These are phyloP conservation scores for Shinisaurus crocodilurus DNA, from an alignment of 2,113 vertebrate genomes.

Conservation along the genomic window DNA sequence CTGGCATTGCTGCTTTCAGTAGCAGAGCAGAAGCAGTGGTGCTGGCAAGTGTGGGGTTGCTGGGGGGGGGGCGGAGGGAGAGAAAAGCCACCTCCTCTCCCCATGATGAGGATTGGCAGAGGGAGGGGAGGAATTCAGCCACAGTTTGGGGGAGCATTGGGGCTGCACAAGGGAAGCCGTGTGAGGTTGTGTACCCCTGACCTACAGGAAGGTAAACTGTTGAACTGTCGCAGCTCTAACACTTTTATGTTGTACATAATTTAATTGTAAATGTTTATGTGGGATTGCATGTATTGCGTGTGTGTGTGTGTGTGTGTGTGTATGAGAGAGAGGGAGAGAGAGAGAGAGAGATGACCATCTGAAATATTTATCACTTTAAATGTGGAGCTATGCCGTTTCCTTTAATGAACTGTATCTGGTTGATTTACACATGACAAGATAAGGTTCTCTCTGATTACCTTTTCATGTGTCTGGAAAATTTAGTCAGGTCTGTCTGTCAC, in stretches of 20 bases:
- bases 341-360: neutral
- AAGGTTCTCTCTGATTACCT: neutral
- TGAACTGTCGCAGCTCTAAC: neutral
- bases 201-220: neutral
- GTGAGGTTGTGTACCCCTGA: too few relatives aligned
- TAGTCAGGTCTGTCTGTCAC: neutral
- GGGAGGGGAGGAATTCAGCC: too few relatives aligned
- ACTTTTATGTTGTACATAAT: neutral
- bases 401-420: constrained; percentile 1
- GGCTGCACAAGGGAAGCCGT: too few relatives aligned
- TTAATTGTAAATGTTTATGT: neutral
- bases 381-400: neutral
- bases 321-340: neutral
- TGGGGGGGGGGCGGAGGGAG: too few relatives aligned
- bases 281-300: neutral
- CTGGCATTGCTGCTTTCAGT: too few relatives aligned
- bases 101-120: too few relatives aligned
- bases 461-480: constrained; percentile 7
- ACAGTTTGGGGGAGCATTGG: too few relatives aligned
- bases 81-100: too few relatives aligned
- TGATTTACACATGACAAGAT: constrained; percentile 1
- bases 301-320: neutral
- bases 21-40: too few relatives aligned
- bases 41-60: too few relatives aligned
- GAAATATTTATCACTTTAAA: constrained; percentile 17